Percentiles rank a stretch among this genome's conserved stretches.
phyloP scores from a whole-genome alignment of 1,140 invertebrate species.

The Hyles euphorbiae region DNA sequence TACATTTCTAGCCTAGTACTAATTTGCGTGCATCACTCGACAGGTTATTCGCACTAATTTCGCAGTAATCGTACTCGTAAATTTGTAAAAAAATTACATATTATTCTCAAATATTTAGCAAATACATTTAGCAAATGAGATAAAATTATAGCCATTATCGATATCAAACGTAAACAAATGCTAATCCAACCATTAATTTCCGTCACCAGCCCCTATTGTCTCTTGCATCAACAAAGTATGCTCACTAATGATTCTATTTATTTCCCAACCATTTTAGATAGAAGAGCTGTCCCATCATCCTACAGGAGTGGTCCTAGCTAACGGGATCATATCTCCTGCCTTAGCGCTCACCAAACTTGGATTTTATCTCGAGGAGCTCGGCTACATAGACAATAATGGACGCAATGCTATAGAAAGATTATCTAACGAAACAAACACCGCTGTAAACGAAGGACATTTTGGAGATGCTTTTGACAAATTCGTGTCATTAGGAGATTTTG shows the following conservation, averaged over 20 bases:
- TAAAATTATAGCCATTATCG: too few relatives aligned
- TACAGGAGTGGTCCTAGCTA: slow-evolving; percentile 82
- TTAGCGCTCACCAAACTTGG: slow-evolving; percentile 50
- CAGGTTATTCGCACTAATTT: too few relatives aligned
- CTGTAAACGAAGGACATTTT: slow-evolving; percentile 26
- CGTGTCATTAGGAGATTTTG: slow-evolving; percentile 34
- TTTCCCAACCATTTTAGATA: slow-evolving; percentile 9
- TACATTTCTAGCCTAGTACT: too few relatives aligned
- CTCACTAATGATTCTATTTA: neutral
- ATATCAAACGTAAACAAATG: too few relatives aligned
- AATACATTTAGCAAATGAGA: too few relatives aligned
- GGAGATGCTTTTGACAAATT: slow-evolving; percentile 52
- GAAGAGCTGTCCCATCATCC: slow-evolving; percentile 66
- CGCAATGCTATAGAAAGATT: slow-evolving; percentile 40
- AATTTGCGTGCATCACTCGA: too few relatives aligned
- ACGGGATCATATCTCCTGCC: slow-evolving; percentile 84
- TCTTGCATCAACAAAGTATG: too few relatives aligned
- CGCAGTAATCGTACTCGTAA: too few relatives aligned
- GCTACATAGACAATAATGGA: slow-evolving; percentile 48
- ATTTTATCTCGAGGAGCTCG: slow-evolving; percentile 62
- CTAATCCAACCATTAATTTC: too few relatives aligned
- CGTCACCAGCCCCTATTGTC: too few relatives aligned
- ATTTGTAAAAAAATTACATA: too few relatives aligned
- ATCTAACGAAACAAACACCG: slow-evolving; percentile 24
- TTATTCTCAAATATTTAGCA: too few relatives aligned